Conservation (phyloP, 2,888 invertebrate species). For the Acleris literana region DNA sequence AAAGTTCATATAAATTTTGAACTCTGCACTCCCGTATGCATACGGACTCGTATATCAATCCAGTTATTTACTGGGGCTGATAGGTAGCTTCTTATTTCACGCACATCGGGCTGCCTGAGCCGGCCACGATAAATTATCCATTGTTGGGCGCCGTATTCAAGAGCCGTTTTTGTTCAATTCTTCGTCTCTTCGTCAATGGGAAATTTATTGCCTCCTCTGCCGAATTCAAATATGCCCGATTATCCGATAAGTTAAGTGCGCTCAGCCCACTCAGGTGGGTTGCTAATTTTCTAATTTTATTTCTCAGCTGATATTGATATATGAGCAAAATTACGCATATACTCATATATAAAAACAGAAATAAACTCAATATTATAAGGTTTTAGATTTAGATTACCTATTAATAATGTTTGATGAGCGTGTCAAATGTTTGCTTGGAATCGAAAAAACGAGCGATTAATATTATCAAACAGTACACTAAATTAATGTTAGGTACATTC, state of each 20-base stretch:
- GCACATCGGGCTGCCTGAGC: conserved; percentile 57
- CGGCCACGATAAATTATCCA: conserved; percentile 80
- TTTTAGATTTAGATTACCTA: too few relatives aligned
- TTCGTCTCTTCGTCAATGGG: conserved; percentile 79
- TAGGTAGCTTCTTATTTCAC: conserved; percentile 62
- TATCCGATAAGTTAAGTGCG: conserved; percentile 71
- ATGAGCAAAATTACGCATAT: too few relatives aligned
- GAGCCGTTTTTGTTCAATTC: conserved; percentile 82
- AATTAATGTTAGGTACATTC: too few relatives aligned
- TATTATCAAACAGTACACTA: too few relatives aligned
- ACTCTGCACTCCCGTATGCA: neutral
- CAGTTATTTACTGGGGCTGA: conserved; percentile 41
- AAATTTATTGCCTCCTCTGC: conserved; percentile 77
- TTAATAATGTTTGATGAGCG: too few relatives aligned
- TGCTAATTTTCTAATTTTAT: conserved; percentile 65
- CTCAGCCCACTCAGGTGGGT: conserved; percentile 60
- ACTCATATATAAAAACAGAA: too few relatives aligned
- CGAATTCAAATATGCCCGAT: conserved; percentile 79
- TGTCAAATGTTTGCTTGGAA: too few relatives aligned
- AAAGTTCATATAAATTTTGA: too few relatives aligned
- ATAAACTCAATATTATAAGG: too few relatives aligned
- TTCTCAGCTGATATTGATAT: conserved; percentile 46
- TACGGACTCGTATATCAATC: conserved; percentile 9
- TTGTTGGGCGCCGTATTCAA: conserved; percentile 75
- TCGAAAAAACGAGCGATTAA: too few relatives aligned